phyloP scores from a whole-genome alignment of 1,140 invertebrate genomes.

The Oryctes rhinoceros region DNA sequence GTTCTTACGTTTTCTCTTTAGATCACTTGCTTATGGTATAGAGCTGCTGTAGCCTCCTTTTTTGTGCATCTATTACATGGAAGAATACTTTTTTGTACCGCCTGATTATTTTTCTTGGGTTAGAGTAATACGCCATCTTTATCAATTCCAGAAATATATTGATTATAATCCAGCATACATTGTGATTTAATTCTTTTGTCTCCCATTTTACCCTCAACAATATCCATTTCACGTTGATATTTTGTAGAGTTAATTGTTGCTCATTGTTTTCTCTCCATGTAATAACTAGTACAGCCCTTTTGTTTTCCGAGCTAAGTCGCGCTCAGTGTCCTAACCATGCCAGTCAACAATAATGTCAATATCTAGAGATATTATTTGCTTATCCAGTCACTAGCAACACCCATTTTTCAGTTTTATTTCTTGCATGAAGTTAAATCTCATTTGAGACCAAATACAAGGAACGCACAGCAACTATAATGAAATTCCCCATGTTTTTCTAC shows the following conservation, averaged over 20 bases:
- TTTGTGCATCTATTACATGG: conserved; percentile 20
- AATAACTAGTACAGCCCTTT: neutral
- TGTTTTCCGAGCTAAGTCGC: neutral
- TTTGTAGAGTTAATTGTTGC: conserved; percentile 2
- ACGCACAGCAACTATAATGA: no score
- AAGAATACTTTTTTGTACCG: conserved; percentile 35
- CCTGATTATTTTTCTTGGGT: conserved; percentile 21
- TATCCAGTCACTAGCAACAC: no score
- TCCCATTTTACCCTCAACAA: conserved; percentile 1
- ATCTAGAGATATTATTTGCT: no score
- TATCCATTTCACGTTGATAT: conserved; percentile 25
- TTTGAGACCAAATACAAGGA: no score
- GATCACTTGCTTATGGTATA: neutral
- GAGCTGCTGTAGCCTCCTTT: neutral
- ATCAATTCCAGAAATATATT: conserved; percentile 14
- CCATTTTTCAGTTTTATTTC: no score
- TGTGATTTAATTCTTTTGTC: conserved; percentile 1
- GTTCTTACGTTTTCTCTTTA: neutral
- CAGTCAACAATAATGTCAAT: no score
- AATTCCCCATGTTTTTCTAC: no score
- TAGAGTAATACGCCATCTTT: conserved; percentile 26
- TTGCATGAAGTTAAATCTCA: no score
- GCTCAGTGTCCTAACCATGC: conserved; percentile 35
- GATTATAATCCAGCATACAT: conserved; percentile 29
- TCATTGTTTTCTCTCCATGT: neutral